Base-by-base conservation (phyloP, 2,888 invertebrate species). In the Lasioglossum lativentre region DNA sequence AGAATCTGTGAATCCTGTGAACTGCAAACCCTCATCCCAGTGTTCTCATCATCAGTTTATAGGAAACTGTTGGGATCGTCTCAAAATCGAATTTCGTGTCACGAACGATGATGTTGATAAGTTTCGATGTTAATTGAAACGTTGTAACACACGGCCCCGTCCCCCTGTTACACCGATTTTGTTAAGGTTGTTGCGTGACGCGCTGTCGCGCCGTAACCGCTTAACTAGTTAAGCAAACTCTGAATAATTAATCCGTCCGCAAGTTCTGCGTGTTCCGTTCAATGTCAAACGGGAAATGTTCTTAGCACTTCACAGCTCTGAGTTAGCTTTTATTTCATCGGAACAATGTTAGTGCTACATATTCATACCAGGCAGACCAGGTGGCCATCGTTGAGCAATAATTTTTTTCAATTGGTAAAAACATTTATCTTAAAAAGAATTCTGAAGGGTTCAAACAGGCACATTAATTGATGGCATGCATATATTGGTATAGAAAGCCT, bases 201-300 rank as follows among this genome's bases (percentile, higher is more conserved):
- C 38, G 72, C 38, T 47, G 72, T n/a, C 56, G 73, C 30, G 68
- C 45, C 75, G 73, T 77, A 73, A 77, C 76, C 34, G 40, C 68
- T 40, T 70, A 83, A 83, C 83, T 83, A 73, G 30, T 70, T 68
- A n/a, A 45, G 47, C 82, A 82, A 77, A 83, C 83, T 73, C 27
- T 68, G 82, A 82, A 82, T 81, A 83, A 82, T 83, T 83, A 83
- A 77, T 83, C 68, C 45, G 38, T 47, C 34, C 45, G n/a, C 56
- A 19, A 82, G 73, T 82, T 74, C 68, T 47, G 45, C 40, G 47
- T 82, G 76, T n/a, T 68, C 45, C 27, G 30, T 59, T 47, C 68
- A 82, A 70, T 73, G 76, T 59, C 76, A 68, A 70, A 47, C 66
- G 56, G 42, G 27, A 66, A 45, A 3, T 71, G 40, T 63, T 59